phyloP scores from a whole-genome alignment of 35 echinoderm and acorn worm genomes.

The Patiria miniata region DNA sequence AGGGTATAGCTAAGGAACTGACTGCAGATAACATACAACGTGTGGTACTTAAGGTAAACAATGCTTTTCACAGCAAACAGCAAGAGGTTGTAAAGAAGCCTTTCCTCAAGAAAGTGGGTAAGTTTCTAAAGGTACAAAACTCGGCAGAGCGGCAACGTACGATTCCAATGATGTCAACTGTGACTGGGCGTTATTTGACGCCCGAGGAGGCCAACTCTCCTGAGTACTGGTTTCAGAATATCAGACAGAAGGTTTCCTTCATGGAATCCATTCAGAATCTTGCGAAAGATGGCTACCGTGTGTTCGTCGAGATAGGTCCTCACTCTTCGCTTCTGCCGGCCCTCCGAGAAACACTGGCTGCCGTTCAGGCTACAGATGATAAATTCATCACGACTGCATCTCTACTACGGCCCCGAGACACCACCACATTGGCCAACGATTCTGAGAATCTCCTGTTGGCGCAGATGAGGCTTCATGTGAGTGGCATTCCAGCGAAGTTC shows the following conservation, averaged over 20 bases:
- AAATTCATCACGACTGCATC: neutral
- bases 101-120: constrained; percentile 33
- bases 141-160: neutral
- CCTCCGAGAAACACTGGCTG: constrained; percentile 29
- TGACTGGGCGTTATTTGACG: constrained; percentile 9
- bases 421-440: neutral
- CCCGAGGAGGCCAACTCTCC: neutral
- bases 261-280: constrained; percentile 43
- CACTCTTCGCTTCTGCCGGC: constrained; percentile 50
- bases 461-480: constrained; percentile 16
- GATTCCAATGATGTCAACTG: constrained; percentile 57
- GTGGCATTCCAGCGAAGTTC: neutral
- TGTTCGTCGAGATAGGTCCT: constrained; percentile 55
- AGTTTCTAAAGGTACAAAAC: neutral
- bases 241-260: constrained; percentile 35
- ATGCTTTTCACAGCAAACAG: constrained; percentile 70
- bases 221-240: constrained; percentile 40
- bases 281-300: constrained; percentile 34
- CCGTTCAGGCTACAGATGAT: neutral
- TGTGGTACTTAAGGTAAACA: constrained; percentile 48
- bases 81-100: constrained; percentile 42
- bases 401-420: neutral
- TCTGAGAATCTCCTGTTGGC: neutral
- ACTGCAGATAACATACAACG: constrained; percentile 28
- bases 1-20: neutral